Percentiles rank a stretch among this genome's conserved stretches.
phyloP scores from a whole-genome alignment of 2,113 vertebrate species.

The Panthera leo region DNA sequence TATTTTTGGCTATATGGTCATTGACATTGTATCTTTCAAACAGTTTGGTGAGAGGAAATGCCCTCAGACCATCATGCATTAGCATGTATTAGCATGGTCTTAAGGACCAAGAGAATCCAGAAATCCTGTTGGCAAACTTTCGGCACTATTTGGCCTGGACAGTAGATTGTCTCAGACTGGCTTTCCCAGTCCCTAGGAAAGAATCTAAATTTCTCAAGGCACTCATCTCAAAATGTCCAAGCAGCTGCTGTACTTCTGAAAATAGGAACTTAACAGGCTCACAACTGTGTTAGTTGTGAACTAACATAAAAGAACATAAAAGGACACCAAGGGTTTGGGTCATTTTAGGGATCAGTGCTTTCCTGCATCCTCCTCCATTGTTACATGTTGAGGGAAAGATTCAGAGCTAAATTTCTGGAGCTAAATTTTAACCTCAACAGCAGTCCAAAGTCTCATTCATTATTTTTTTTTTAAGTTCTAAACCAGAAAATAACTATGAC shows the following conservation, averaged over 20 bases:
- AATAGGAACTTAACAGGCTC: background rate
- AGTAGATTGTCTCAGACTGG: background rate
- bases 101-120: background rate
- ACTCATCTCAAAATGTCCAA: background rate
- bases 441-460: background rate
- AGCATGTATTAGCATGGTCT: too few relatives aligned
- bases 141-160: background rate
- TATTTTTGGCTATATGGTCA: background rate
- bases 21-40: background rate
- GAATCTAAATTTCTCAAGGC: background rate
- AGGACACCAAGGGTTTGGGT: too few relatives aligned
- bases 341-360: background rate
- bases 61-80: background rate
- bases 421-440: background rate
- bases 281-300: background rate
- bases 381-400: background rate
- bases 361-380: background rate
- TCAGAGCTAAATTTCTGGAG: background rate
- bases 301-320: background rate
- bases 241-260: background rate
- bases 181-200: background rate
- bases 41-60: background rate
- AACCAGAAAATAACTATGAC: constrained; percentile 38
- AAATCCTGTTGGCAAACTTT: background rate
- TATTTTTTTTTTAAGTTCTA: constrained; percentile 13